phyloP scores from a whole-genome alignment of 2,888 invertebrate species.

The Andrena chrysosceles region DNA sequence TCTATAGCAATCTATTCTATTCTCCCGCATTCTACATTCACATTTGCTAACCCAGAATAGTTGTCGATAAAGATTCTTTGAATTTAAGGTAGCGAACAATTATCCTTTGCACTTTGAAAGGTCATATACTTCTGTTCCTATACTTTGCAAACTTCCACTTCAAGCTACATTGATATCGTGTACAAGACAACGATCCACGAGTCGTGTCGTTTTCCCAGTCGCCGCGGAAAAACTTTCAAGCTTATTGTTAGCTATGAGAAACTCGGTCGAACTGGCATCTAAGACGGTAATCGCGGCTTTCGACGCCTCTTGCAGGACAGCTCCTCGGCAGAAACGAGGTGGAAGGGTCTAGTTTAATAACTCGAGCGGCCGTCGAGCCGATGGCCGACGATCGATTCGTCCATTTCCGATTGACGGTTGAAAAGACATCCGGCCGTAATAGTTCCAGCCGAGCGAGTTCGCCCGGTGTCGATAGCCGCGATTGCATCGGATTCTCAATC shows the following conservation, averaged over 20 bases:
- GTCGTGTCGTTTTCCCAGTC: neutral
- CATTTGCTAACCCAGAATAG: too few relatives aligned
- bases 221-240: slow-evolving; percentile 16
- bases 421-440: slow-evolving; percentile 44
- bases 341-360: slow-evolving; percentile 47
- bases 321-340: slow-evolving; percentile 20
- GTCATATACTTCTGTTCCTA: too few relatives aligned
- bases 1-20: neutral
- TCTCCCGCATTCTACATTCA: neutral
- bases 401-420: slow-evolving; percentile 39
- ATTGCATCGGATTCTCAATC: slow-evolving; percentile 27
- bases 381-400: slow-evolving; percentile 37
- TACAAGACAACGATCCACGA: neutral
- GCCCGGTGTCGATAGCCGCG: slow-evolving; percentile 35
- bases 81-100: too few relatives aligned
- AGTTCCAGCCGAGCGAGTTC: slow-evolving; percentile 34
- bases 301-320: neutral
- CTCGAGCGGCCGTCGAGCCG: slow-evolving; percentile 11
- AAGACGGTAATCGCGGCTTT: slow-evolving; percentile 22
- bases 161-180: neutral
- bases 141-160: too few relatives aligned
- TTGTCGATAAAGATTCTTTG: too few relatives aligned
- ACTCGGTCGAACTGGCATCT: slow-evolving; percentile 9
- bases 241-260: neutral
- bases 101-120: too few relatives aligned